phyloP scores from a whole-genome alignment of 2,888 invertebrate genomes.

The Oxycera nigricornis region DNA sequence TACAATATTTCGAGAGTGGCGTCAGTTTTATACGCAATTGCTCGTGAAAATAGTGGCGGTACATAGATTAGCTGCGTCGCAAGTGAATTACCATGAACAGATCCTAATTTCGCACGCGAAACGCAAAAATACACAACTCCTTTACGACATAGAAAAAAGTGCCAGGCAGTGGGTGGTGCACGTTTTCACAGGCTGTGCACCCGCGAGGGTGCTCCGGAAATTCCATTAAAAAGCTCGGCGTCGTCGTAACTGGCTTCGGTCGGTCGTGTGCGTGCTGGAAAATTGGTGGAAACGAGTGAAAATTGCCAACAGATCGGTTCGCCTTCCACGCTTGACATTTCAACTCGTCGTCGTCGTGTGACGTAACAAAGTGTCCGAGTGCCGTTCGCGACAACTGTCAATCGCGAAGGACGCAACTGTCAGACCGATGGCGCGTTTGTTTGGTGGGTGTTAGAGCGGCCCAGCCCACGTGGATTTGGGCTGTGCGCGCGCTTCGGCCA shows the following conservation, averaged over 20 bases:
- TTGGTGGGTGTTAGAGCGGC: neutral
- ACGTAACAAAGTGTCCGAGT: conserved; percentile 12
- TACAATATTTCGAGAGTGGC: conserved; percentile 1
- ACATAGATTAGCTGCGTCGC: too few relatives aligned
- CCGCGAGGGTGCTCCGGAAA: neutral
- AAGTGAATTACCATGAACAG: too few relatives aligned
- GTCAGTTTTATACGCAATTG: too few relatives aligned
- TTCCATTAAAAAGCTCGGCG: neutral
- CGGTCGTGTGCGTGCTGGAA: neutral
- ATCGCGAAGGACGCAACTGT: conserved; percentile 23
- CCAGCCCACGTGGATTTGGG: neutral
- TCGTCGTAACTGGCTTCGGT: too few relatives aligned
- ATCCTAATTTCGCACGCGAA: neutral
- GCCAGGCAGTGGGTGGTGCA: neutral
- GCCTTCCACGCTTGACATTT: neutral
- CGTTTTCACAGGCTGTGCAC: neutral
- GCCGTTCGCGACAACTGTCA: neutral
- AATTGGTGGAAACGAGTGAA: neutral
- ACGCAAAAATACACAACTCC: too few relatives aligned
- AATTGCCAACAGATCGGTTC: neutral
- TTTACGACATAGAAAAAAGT: neutral
- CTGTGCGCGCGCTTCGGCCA: neutral
- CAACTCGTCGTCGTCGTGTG: conserved; percentile 3
- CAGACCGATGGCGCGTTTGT: neutral
- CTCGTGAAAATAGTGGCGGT: too few relatives aligned